Conservation (phyloP, 2,113 vertebrate species). For the Elephantulus edwardii region DNA sequence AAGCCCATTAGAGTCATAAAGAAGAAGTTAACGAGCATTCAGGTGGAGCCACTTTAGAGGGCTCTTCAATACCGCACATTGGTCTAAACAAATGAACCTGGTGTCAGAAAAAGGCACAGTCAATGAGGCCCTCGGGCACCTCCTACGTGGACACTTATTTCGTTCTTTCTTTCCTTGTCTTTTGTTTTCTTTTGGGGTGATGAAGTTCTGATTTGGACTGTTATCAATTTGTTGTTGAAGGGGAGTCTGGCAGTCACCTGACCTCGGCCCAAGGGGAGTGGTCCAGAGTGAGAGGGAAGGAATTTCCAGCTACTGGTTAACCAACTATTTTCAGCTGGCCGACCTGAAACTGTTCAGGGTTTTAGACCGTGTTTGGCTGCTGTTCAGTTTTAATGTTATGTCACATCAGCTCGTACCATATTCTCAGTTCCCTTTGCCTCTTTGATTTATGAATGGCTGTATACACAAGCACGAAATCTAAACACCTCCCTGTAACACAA, state of each 20-base stretch:
- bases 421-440: not conserved
- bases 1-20: conserved; percentile 80
- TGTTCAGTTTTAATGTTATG: not conserved
- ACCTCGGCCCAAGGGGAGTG: not conserved
- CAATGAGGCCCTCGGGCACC: conserved; percentile 60
- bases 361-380: accelerated
- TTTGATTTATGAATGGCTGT: not conserved
- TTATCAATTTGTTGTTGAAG: not conserved
- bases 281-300: too few species aligned
- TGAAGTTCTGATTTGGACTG: not conserved
- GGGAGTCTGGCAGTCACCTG: not conserved
- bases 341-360: not conserved
- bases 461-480: not conserved
- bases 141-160: not conserved
- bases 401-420: not conserved
- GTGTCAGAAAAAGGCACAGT: conserved; percentile 88
- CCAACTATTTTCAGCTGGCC: not conserved
- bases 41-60: conserved; percentile 62
- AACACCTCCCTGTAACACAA: not conserved
- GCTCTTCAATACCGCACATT: conserved; percentile 39
- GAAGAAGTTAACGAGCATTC: conserved; percentile 71
- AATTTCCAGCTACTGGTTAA: not conserved
- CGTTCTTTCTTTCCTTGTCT: too few species aligned
- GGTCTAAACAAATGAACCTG: conserved; percentile 55
- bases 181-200: not conserved